Evolutionary conservation across 2,888 invertebrate genomes (phyloP).

Genomic region (Caenorhabditis drosophilae): DNA sequence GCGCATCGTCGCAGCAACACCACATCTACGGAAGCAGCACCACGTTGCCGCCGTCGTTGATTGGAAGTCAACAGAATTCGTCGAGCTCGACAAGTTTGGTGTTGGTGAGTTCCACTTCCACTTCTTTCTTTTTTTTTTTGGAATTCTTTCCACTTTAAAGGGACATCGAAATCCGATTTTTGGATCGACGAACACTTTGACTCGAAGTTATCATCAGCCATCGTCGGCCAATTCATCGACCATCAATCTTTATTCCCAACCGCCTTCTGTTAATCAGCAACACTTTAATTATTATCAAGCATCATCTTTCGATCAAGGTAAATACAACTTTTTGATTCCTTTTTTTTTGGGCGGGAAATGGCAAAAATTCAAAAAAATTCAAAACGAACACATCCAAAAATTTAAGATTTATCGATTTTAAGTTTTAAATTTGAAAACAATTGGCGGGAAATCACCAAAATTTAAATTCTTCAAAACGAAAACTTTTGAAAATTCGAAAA

Average conservation of each 20-base stretch:
- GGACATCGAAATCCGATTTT: conserved; percentile 40
- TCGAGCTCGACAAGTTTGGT: conserved; percentile 34
- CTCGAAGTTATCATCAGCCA: conserved; percentile 38
- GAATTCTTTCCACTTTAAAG: conserved; percentile 2
- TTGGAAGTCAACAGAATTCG: conserved; percentile 23
- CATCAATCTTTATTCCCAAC: conserved; percentile 16
- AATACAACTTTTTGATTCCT: conserved; percentile 7
- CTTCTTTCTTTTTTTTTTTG: conserved; percentile 1
- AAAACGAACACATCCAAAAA: background rate
- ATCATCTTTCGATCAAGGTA: conserved; percentile 32
- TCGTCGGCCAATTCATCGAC: conserved; percentile 33
- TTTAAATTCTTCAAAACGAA: no score
- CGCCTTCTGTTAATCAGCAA: conserved; percentile 1
- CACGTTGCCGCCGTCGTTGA: conserved; percentile 21
- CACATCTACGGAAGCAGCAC: conserved; percentile 9
- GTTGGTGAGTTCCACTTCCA: conserved; percentile 13
- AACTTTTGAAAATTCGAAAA: no score
- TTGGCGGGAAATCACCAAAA: no score
- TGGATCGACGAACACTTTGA: conserved; percentile 28
- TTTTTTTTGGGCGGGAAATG: conserved; percentile 3
- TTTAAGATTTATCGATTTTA: background rate
- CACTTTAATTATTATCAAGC: conserved; percentile 22
- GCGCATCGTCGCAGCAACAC: background rate
- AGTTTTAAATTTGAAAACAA: background rate
- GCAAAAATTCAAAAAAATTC: conserved; percentile 3